Evolutionary conservation across 2,797 vertebrate species (phyloP), one percentile per base, ranked within the genome.

Genomic region (Chaetophractus vellerosus): DNA sequence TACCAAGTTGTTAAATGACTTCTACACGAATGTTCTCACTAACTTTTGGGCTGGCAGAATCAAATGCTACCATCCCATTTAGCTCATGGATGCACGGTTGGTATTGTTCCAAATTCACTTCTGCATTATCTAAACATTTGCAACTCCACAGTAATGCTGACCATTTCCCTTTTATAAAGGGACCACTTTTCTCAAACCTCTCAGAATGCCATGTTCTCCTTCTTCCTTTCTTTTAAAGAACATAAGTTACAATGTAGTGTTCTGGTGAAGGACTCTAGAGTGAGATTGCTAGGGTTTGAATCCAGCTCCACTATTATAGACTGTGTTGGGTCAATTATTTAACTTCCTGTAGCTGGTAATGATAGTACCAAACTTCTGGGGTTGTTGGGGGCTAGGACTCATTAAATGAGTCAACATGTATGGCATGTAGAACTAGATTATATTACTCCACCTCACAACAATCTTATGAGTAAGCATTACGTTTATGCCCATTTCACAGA

Each of bases 381-480:
- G 72, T 61, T 80, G 52, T 64, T 83, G 61, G 68, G 88, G 84
- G 19, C 23, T 86, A 85, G 82, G 95, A 41, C 82, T 69, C 31
- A 1, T 63, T n/a, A n/a, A n/a, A n/a, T n/a, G n/a, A n/a, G n/a
- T n/a, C n/a, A 9, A 9, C 41, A 48, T 9, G 5, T 52, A n/a
- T 57, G 41, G 41, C 9, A 63, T 0, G 0, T 28, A 63, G 61
- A 85, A 85, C 74, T 50, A 50, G 26, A 71, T 36, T 28, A 52
- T 57, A 59, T 26, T 28, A 36, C 68, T n/a, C 59, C 69, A 5
- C 24, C 19, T 88, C 41, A 28, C 33, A 41, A 31, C 48, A 66
- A 52, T 52, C 38, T 71, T 82, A 59, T 2, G 31, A 86, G 24
- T 57, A 88, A 93, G 72, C 15, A 52, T 19, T 79, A 9, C 81